Percentiles rank a stretch among this genome's conserved stretches.
phyloP scores from a whole-genome alignment of 2,888 invertebrate species.

The Mellilla xanthometata region DNA sequence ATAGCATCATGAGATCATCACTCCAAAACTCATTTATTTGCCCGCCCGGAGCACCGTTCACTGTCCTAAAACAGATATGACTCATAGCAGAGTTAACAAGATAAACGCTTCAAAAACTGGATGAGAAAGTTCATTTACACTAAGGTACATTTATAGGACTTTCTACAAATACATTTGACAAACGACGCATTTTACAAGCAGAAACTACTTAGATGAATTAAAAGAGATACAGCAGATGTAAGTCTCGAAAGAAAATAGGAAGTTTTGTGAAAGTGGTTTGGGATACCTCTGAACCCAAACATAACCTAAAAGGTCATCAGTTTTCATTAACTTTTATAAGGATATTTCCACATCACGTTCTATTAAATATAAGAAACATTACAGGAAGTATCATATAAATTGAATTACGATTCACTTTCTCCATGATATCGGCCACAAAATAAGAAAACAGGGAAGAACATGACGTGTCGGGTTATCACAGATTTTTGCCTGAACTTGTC shows the following conservation, averaged over 20 bases:
- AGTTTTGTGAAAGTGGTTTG: not conserved
- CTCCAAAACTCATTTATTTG: conserved; percentile 33
- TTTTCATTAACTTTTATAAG: too few relatives aligned
- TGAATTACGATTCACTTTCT: too few relatives aligned
- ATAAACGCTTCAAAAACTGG: conserved; percentile 1
- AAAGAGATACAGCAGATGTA: not conserved
- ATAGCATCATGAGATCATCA: conserved; percentile 50
- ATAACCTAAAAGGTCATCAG: conserved; percentile 23
- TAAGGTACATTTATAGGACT: too few relatives aligned
- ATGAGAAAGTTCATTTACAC: not conserved
- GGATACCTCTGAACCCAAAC: conserved; percentile 17
- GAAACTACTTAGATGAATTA: too few relatives aligned
- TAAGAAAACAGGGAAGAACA: conserved; percentile 32
- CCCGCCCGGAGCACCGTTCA: conserved; percentile 5
- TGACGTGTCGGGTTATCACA: conserved; percentile 48
- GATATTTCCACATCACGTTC: too few relatives aligned
- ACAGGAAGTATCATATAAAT: too few relatives aligned
- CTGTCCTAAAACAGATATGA: conserved; percentile 48
- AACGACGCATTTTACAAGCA: not conserved
- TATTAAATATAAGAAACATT: too few relatives aligned
- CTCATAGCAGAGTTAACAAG: conserved; percentile 32
- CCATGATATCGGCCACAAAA: conserved; percentile 9
- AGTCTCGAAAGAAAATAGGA: not conserved
- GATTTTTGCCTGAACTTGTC: conserved; percentile 16
- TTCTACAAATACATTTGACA: too few relatives aligned